These are phyloP conservation scores for Tipula lateralis DNA, from an alignment of 2,888 invertebrate genomes.

Conservation along the genomic window DNA sequence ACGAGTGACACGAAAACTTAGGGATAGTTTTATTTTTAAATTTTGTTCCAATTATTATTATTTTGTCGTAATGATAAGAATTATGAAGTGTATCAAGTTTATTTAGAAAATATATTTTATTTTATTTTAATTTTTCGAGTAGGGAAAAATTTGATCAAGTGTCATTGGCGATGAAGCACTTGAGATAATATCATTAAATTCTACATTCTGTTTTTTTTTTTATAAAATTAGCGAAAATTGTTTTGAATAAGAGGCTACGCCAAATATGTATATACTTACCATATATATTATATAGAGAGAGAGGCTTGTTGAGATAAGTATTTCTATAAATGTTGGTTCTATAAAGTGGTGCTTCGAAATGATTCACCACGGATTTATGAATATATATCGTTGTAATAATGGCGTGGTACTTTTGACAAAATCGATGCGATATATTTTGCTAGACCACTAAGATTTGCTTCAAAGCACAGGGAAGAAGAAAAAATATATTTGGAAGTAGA, in stretches of 20 bases:
- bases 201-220: background rate
- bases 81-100: background rate
- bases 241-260: background rate
- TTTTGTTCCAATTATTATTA: background rate
- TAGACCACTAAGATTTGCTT: too few species aligned
- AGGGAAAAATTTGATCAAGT: background rate
- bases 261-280: background rate
- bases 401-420: too few species aligned
- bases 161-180: background rate
- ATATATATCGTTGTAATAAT: too few species aligned
- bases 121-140: background rate
- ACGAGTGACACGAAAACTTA: background rate
- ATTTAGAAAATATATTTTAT: background rate
- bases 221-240: background rate
- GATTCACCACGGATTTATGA: background rate
- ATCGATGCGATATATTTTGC: too few species aligned
- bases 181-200: conserved; percentile 1
- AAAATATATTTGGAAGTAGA: too few species aligned
- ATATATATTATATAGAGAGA: too few species aligned
- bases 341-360: background rate
- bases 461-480: too few species aligned
- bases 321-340: background rate
- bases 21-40: background rate
- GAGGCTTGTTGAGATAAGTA: background rate
- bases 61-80: background rate